These are phyloP conservation scores for Drosophila cracens DNA, from an alignment of 2,888 invertebrate genomes.

Conservation along the genomic window DNA sequence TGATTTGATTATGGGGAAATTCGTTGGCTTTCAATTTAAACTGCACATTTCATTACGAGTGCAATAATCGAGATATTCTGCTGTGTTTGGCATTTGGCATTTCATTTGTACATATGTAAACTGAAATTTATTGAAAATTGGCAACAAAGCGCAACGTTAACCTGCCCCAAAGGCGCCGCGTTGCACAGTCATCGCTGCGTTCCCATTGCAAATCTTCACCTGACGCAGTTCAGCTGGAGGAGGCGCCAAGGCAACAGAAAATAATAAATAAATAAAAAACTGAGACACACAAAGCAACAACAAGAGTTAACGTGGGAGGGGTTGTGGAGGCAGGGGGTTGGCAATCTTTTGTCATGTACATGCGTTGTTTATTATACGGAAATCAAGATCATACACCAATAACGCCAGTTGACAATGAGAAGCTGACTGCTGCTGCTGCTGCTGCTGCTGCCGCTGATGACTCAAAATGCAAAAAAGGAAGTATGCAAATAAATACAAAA, in stretches of 20 bases:
- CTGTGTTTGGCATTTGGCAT: slow-evolving; percentile 48
- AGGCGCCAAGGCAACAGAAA: slow-evolving; percentile 65
- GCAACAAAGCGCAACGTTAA: slow-evolving; percentile 57
- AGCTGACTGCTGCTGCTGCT: slow-evolving; percentile 34
- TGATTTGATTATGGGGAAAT: slow-evolving; percentile 5
- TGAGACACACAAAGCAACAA: slow-evolving; percentile 28
- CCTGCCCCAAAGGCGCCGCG: slow-evolving; percentile 4
- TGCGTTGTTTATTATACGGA: slow-evolving; percentile 52
- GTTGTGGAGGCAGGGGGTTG: neutral
- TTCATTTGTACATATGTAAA: slow-evolving; percentile 36
- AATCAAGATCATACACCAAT: slow-evolving; percentile 80
- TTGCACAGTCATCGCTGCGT: slow-evolving; percentile 27
- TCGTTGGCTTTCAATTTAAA: neutral
- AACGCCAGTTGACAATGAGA: slow-evolving; percentile 74
- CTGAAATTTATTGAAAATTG: slow-evolving; percentile 59
- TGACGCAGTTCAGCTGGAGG: slow-evolving; percentile 26
- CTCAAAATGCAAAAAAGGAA: slow-evolving; percentile 60
- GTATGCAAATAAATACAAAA: slow-evolving; percentile 20
- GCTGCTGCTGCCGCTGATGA: slow-evolving; percentile 35
- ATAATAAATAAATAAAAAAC: neutral
- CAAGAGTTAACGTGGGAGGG: slow-evolving; percentile 23
- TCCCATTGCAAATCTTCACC: slow-evolving; percentile 45
- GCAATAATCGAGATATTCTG: slow-evolving; percentile 19
- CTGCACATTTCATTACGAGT: slow-evolving; percentile 31
- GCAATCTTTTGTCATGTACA: slow-evolving; percentile 60